Evolutionary conservation across 2,113 vertebrate species (phyloP).

Genomic region (Geococcyx californianus): DNA sequence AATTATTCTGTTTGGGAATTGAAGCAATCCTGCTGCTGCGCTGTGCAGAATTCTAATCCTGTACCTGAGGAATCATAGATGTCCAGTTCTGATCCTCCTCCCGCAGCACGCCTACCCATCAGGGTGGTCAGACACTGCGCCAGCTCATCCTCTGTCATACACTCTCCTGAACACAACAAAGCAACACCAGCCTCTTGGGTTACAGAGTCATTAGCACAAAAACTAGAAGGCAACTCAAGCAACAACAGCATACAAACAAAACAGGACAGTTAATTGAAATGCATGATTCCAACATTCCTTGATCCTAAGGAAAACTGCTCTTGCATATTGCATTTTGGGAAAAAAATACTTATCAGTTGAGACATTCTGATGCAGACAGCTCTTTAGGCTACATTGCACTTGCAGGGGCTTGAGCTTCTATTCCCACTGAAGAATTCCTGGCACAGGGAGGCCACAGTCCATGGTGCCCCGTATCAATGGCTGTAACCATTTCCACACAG

Average conservation of each 20-base stretch:
- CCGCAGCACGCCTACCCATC: conserved; percentile 69
- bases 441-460: background rate
- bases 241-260: background rate
- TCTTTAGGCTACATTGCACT: background rate
- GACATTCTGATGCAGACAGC: background rate
- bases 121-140: conserved; percentile 79
- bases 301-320: background rate
- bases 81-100: conserved; percentile 55
- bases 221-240: background rate
- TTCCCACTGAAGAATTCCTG: background rate
- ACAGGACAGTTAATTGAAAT: background rate
- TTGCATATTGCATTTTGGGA: background rate
- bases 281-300: rapidly evolving
- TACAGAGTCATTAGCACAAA: background rate
- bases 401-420: background rate
- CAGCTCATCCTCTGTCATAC: conserved; percentile 88
- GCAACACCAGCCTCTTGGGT: background rate
- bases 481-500: background rate
- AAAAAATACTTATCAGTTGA: background rate
- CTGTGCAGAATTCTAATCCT: background rate
- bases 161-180: conserved; percentile 78
- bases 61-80: conserved; percentile 63
- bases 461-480: rapidly evolving
- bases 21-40: background rate
- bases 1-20: background rate